These are phyloP conservation scores for Heliconius ethilla DNA, from an alignment of 2,888 invertebrate species.

Conservation along the genomic window DNA sequence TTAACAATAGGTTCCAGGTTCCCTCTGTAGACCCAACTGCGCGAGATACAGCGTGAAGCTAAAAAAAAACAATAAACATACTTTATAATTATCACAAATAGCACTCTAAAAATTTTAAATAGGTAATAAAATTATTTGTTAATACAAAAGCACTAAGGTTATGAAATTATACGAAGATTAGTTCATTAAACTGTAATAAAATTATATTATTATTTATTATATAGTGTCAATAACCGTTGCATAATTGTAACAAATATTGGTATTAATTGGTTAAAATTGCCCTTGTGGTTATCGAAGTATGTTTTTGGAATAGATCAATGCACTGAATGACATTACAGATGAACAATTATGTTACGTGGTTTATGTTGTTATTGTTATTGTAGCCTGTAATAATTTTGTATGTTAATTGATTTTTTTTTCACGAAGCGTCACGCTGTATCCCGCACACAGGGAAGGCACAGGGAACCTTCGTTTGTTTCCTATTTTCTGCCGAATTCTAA, in stretches of 20 bases:
- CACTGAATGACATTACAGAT: conserved; percentile 40
- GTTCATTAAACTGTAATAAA: conserved; percentile 12
- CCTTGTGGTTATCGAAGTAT: conserved; percentile 31
- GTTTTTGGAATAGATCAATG: conserved; percentile 39
- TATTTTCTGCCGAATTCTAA: no score
- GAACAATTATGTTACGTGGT: neutral
- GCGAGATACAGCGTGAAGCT: no score
- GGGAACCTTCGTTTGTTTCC: no score
- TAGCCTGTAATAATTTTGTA: neutral
- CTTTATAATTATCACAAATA: neutral
- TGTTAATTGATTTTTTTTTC: no score
- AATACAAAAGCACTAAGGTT: neutral
- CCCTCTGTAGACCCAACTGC: no score
- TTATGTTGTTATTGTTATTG: conserved; percentile 7
- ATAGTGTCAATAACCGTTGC: conserved; percentile 36
- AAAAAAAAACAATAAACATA: neutral
- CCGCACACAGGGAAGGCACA: no score
- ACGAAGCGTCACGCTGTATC: no score
- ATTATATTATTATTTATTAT: neutral
- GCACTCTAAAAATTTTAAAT: neutral
- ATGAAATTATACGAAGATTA: conserved; percentile 16
- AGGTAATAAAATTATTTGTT: neutral
- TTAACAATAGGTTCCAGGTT: no score
- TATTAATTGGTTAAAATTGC: conserved; percentile 35
- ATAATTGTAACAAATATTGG: conserved; percentile 27